phyloP scores from a whole-genome alignment of 1,140 invertebrate species.

The Uloborus diversus region DNA sequence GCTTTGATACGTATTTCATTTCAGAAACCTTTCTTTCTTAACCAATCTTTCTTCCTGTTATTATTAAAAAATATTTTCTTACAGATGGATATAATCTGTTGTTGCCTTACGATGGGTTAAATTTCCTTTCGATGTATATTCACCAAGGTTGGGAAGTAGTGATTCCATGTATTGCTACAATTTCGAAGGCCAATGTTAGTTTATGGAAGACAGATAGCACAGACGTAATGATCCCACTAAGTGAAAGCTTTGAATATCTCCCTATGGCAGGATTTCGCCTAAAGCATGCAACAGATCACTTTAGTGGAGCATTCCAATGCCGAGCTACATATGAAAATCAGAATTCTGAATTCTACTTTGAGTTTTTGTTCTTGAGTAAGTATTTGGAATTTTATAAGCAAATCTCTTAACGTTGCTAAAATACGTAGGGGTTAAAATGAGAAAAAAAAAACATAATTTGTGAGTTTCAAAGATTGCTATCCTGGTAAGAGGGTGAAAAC shows the following conservation, averaged over 20 bases:
- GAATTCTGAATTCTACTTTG: background rate
- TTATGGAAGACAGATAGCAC: constrained; percentile 53
- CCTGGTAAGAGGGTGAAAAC: too few species aligned
- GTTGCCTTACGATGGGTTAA: constrained; percentile 42
- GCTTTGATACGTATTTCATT: constrained; percentile 1
- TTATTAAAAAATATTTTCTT: too few species aligned
- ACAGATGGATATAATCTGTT: constrained; percentile 47
- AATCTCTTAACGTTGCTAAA: too few species aligned
- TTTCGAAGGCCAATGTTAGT: constrained; percentile 47
- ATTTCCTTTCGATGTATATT: constrained; percentile 41
- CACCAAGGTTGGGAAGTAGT: constrained; percentile 42
- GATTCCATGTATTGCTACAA: constrained; percentile 57
- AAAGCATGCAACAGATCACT: constrained; percentile 24
- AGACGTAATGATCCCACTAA: background rate
- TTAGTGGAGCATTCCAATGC: constrained; percentile 46
- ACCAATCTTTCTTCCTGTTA: too few species aligned
- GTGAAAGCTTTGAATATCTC: constrained; percentile 21
- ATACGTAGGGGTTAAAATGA: too few species aligned
- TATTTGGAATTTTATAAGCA: too few species aligned
- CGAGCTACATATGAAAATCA: constrained; percentile 16
- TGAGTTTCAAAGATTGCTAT: too few species aligned
- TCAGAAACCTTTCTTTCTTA: constrained; percentile 6
- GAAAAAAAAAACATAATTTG: too few species aligned
- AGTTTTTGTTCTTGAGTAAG: constrained; percentile 21
- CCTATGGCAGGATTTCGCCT: constrained; percentile 54